Evolutionary conservation across 2,888 invertebrate genomes (phyloP), one percentile per base, ranked within the genome.

Genomic region (Crioceris asparagi): DNA sequence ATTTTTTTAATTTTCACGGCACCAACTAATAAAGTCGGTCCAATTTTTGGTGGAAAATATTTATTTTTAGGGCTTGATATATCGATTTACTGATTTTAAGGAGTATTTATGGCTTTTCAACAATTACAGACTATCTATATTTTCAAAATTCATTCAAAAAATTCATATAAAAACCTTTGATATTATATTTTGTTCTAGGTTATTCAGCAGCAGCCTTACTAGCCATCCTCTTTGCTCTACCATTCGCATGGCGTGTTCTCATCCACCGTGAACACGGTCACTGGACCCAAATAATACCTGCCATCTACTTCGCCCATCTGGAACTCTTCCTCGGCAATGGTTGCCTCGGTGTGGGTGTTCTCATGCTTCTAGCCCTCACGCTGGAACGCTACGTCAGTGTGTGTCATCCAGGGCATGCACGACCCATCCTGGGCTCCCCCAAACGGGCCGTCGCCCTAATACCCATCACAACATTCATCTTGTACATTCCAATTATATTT

Each of bases 161-260:
- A 21, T 21, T 6, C 6, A 21, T 21, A 7, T 21, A 7, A 10
- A 21, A 21, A 21, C 10, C 10, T 21, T 7, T 21, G 10, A 21
- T 21, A 7, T 6, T 7, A 21, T 21, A 21, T 17, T 37, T 45
- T 43, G 30, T 68, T 69, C 5, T 69, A 74, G 82, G 82, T 35
- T 77, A 85, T 56, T 83, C 84, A n/a, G 74, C 78, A 3, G 83
- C 83, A 10, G 83, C 85, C 23, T 68, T 84, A 35, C 65, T 82
- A 54, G 78, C 80, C 11, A 79, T 82, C 48, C 56, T 77, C 23
- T 78, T 80, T 52, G 79, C 79, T 45, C 72, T 82, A 39, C 74
- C 80, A 27, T 77, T 81, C 58, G 71, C 77, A 29, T 70, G 77
- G 55, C 68, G 79, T 31, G 76, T 79, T 46, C 64, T 78, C 32